Conservation (phyloP, 1,140 invertebrate genomes). For the Aethina tumida region DNA sequence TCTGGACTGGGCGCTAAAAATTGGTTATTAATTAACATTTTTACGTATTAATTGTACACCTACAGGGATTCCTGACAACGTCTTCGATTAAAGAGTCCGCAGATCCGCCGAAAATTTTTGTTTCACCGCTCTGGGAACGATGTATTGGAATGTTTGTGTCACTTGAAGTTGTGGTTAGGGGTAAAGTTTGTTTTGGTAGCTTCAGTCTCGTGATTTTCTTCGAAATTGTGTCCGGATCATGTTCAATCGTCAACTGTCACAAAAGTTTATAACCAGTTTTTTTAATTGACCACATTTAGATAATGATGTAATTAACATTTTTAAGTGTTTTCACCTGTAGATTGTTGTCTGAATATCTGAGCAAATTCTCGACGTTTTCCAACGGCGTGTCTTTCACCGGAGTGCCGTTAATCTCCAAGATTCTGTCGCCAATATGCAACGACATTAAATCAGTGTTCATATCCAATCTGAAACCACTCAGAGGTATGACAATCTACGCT, state of each 20-base stretch:
- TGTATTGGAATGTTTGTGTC: conserved; percentile 34
- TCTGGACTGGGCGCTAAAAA: too few relatives aligned
- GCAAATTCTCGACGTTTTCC: conserved; percentile 65
- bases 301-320: conserved; percentile 7
- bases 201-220: conserved; percentile 24
- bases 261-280: conserved; percentile 12
- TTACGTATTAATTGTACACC: conserved; percentile 2
- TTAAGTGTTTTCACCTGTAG: conserved; percentile 48
- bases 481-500: too few relatives aligned
- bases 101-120: conserved; percentile 22
- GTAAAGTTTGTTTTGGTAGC: conserved; percentile 30
- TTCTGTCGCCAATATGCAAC: conserved; percentile 80
- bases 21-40: conserved; percentile 3
- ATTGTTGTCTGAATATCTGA: conserved; percentile 60
- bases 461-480: conserved; percentile 66
- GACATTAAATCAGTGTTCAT: conserved; percentile 71
- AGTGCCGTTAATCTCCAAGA: conserved; percentile 85
- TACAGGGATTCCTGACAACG: conserved; percentile 12
- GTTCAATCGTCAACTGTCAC: conserved; percentile 71
- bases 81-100: conserved; percentile 18
- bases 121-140: conserved; percentile 16
- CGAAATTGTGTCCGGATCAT: conserved; percentile 68
- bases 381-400: conserved; percentile 70
- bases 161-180: conserved; percentile 30
- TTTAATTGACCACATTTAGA: conserved; percentile 1